Evolutionary conservation across 2,888 invertebrate genomes (phyloP).

Genomic region (Yponomeuta evonymella): DNA sequence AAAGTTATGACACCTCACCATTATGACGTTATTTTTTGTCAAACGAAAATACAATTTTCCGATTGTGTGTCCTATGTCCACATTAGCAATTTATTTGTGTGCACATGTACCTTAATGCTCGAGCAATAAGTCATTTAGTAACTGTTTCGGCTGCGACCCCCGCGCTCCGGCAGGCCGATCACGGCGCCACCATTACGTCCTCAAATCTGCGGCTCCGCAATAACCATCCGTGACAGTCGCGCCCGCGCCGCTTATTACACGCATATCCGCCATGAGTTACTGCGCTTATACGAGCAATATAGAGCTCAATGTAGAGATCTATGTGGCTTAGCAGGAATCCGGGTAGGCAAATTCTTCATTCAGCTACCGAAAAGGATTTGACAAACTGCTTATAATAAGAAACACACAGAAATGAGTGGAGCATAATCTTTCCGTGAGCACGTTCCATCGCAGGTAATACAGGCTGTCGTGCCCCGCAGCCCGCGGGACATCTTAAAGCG

Average conservation of each 20-base stretch:
- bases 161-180: background rate
- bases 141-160: background rate
- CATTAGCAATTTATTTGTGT: too few relatives aligned
- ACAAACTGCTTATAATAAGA: background rate
- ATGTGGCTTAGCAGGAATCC: too few relatives aligned
- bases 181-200: background rate
- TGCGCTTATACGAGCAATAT: too few relatives aligned
- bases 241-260: background rate
- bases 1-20: too few relatives aligned
- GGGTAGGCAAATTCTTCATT: background rate
- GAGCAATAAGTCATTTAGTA: background rate
- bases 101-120: background rate
- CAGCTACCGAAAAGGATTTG: background rate
- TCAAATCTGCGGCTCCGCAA: conserved; percentile 1
- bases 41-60: too few relatives aligned
- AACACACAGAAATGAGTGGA: background rate
- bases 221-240: background rate
- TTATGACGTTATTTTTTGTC: too few relatives aligned
- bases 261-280: too few relatives aligned
- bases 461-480: background rate
- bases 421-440: background rate
- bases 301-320: too few relatives aligned
- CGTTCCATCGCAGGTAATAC: background rate
- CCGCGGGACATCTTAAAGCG: conserved; percentile 2
- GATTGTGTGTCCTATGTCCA: too few relatives aligned